phyloP scores from a whole-genome alignment of 2,888 invertebrate genomes.

The Callyntrura sp. region DNA sequence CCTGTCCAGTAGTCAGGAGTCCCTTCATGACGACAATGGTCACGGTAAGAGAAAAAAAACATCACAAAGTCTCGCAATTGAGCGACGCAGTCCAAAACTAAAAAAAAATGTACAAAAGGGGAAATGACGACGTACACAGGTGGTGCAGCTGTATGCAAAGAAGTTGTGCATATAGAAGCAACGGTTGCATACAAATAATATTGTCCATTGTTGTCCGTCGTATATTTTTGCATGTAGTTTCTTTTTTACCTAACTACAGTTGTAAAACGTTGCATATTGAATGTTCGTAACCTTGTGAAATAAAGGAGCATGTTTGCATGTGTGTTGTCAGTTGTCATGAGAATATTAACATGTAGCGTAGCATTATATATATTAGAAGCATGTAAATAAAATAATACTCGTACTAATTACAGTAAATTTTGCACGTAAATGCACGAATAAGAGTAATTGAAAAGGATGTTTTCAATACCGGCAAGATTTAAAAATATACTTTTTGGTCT shows the following conservation, averaged over 20 bases:
- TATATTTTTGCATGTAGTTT: background rate
- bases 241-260: background rate
- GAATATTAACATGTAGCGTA: background rate
- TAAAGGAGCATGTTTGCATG: slow-evolving; percentile 13
- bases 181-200: background rate
- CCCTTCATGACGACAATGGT: slow-evolving; percentile 64
- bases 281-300: background rate
- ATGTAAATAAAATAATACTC: background rate
- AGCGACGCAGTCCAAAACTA: background rate
- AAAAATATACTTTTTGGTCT: background rate
- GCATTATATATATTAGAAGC: background rate
- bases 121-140: too few relatives aligned
- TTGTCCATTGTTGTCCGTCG: background rate
- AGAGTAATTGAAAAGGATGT: too few relatives aligned
- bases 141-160: too few relatives aligned
- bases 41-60: slow-evolving; percentile 60
- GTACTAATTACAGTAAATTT: background rate
- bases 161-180: background rate
- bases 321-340: background rate
- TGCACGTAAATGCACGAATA: background rate
- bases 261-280: background rate
- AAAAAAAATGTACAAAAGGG: background rate
- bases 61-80: background rate
- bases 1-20: slow-evolving; percentile 66
- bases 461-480: background rate